Percentiles rank a stretch among this genome's conserved stretches.
Evolutionary conservation across 2,113 vertebrate genomes (phyloP).

Genomic region (Pan troglodytes): NHGRI_mPanTro3-v2.1_pri NC_086015.1:10791501-10792000

Average conservation of each 20-base stretch:
- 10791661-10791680: neutral
- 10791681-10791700: neutral
- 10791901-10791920: neutral
- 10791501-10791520: neutral
- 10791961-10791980: neutral
- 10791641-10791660: neutral
- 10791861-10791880: rapidly evolving
- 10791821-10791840: rapidly evolving
- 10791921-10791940: neutral
- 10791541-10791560: neutral
- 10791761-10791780: neutral
- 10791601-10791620: neutral
- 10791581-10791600: neutral
- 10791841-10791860: neutral
- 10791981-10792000: too few relatives aligned
- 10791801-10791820: rapidly evolving
- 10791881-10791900: neutral
- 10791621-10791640: neutral
- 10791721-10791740: neutral
- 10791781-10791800: neutral
- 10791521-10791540: neutral
- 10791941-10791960: neutral
- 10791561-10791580: neutral
- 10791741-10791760: neutral
- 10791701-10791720: neutral